Evolutionary conservation across 2,888 invertebrate genomes (phyloP).

Genomic region (Oxyteleia sp.): DNA sequence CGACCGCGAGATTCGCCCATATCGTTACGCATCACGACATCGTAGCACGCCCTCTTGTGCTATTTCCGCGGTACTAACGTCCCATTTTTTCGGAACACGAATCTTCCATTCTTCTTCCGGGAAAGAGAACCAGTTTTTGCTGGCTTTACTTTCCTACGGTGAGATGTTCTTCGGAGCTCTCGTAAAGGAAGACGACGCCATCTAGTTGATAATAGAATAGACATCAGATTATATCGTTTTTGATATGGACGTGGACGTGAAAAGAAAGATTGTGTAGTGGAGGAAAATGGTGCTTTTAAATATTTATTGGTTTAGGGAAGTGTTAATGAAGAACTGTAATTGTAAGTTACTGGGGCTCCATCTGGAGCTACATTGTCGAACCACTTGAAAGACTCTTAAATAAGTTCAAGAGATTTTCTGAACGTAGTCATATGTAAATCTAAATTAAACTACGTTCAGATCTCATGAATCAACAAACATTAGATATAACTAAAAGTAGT

Average conservation of each 20-base stretch:
- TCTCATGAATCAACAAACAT: too few relatives aligned
- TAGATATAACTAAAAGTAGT: too few relatives aligned
- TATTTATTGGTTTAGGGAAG: too few relatives aligned
- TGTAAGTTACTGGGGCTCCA: too few relatives aligned
- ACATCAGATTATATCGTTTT: background rate
- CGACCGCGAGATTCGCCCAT: constrained; percentile 67
- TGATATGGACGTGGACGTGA: background rate
- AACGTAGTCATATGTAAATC: too few relatives aligned
- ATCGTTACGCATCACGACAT: constrained; percentile 72
- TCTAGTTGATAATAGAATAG: constrained; percentile 17
- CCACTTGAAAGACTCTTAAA: too few relatives aligned
- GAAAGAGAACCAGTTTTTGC: constrained; percentile 16
- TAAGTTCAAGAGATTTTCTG: too few relatives aligned
- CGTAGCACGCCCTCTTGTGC: constrained; percentile 48
- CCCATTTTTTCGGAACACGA: constrained; percentile 50
- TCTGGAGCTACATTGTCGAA: too few relatives aligned
- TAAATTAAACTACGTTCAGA: too few relatives aligned
- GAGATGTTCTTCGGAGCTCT: constrained; percentile 12
- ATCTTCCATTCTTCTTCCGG: constrained; percentile 36
- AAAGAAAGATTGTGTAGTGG: too few relatives aligned
- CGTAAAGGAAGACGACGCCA: constrained; percentile 2
- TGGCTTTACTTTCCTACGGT: background rate
- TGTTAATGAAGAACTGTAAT: too few relatives aligned
- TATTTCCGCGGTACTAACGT: constrained; percentile 27
- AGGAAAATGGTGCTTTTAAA: too few relatives aligned